phyloP scores from a whole-genome alignment of 2,113 vertebrate genomes.

The Psittacus erithacus region DNA sequence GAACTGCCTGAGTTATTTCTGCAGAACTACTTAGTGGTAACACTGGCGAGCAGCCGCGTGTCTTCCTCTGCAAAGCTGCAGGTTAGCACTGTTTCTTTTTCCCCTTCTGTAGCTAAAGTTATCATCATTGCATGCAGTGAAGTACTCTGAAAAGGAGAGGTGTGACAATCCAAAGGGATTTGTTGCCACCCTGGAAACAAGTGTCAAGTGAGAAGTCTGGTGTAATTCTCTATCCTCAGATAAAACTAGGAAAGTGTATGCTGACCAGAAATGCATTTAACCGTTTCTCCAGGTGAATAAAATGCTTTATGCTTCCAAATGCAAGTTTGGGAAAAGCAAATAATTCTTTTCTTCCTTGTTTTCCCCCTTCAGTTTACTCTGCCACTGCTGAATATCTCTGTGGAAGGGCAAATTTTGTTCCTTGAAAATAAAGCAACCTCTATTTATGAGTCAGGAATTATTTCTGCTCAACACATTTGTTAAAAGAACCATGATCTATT shows the following conservation, averaged over 20 bases:
- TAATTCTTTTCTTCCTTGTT: background rate
- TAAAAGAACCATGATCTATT: background rate
- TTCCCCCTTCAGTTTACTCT: background rate
- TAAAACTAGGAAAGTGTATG: background rate
- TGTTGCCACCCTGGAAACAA: background rate
- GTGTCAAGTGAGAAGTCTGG: background rate
- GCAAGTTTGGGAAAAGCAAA: background rate
- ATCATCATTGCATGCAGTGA: background rate
- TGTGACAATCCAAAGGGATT: background rate
- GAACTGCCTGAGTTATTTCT: background rate
- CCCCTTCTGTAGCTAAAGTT: background rate
- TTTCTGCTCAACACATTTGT: background rate
- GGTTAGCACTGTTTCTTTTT: background rate
- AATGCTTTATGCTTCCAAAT: background rate
- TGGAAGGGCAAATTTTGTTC: background rate
- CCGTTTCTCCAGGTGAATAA: background rate
- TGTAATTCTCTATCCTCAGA: background rate
- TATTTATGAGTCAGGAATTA: background rate
- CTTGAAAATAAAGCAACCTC: background rate
- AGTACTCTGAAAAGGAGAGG: background rate
- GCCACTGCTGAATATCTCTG: background rate
- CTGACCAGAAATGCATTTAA: background rate
- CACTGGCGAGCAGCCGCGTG: rapidly evolving
- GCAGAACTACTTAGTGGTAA: background rate
- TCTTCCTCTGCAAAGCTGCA: background rate